Conservation (phyloP, 1,140 invertebrate genomes). For the Trinorchestia longiramus region DNA sequence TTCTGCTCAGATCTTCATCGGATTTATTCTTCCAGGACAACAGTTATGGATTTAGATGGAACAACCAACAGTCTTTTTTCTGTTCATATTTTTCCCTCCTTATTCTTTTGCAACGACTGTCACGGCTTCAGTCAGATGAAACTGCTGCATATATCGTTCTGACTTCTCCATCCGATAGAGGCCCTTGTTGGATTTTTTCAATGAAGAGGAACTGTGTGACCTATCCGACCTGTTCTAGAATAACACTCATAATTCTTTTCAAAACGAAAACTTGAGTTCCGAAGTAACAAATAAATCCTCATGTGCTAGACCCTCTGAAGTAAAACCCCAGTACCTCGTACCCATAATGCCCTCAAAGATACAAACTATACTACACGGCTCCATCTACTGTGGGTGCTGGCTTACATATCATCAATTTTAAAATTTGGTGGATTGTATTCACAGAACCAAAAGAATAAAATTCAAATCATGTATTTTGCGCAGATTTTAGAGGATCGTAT, state of each 20-base stretch:
- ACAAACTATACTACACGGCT: no score
- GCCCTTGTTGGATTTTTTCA: neutral
- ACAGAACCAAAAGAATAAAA: no score
- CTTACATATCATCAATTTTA: no score
- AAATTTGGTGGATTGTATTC: no score
- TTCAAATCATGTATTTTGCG: no score
- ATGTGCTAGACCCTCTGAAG: no score
- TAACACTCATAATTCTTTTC: neutral
- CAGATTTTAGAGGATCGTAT: no score
- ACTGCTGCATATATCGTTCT: neutral
- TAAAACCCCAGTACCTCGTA: no score
- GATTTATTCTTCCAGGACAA: conserved; percentile 13
- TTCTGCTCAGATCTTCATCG: conserved; percentile 2
- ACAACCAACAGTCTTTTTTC: neutral
- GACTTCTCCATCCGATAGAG: neutral
- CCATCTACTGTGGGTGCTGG: no score
- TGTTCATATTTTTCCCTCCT: neutral
- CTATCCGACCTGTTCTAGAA: neutral
- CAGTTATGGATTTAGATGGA: neutral
- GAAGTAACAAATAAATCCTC: no score
- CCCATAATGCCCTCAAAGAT: no score
- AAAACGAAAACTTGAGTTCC: no score
- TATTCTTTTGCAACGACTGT: neutral
- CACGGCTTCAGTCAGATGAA: neutral
- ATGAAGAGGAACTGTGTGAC: neutral